These are phyloP conservation scores for Caenorhabditis afra DNA, from an alignment of 2,888 invertebrate species.

Conservation along the genomic window DNA sequence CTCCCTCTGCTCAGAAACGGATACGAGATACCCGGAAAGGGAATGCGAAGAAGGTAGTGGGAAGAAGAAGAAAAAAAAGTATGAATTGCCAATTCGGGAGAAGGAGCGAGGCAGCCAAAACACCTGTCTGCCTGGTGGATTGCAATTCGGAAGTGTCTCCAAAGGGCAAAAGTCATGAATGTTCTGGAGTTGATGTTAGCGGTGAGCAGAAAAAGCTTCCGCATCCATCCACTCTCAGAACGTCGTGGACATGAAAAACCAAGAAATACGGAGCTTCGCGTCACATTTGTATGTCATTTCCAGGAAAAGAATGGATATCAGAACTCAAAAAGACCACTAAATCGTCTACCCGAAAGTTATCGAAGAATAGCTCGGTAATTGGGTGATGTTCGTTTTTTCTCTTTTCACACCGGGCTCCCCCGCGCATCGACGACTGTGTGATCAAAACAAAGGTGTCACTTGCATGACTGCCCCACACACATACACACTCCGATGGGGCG, in stretches of 20 bases:
- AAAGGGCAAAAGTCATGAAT: neutral
- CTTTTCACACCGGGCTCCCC: neutral
- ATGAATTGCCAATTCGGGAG: constrained; percentile 3
- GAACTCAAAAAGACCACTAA: no score
- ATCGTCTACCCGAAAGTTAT: no score
- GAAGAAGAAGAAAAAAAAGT: neutral
- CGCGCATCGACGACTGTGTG: constrained; percentile 4
- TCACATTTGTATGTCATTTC: no score
- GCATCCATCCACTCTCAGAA: no score
- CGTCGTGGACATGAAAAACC: no score
- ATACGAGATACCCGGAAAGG: neutral
- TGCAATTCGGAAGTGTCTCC: neutral
- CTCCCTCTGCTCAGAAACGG: neutral
- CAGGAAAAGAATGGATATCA: no score
- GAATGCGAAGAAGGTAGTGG: neutral
- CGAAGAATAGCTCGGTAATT: constrained; percentile 23
- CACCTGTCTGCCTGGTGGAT: neutral
- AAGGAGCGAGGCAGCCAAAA: neutral
- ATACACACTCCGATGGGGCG: constrained; percentile 1
- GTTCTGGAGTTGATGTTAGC: no score
- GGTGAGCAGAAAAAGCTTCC: neutral
- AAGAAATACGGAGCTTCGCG: no score
- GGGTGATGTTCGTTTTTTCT: constrained; percentile 44
- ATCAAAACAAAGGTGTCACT: constrained; percentile 53
- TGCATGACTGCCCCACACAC: constrained; percentile 31